Evolutionary conservation across 1,140 invertebrate genomes (phyloP).

Genomic region (Orchesella cincta): DNA sequence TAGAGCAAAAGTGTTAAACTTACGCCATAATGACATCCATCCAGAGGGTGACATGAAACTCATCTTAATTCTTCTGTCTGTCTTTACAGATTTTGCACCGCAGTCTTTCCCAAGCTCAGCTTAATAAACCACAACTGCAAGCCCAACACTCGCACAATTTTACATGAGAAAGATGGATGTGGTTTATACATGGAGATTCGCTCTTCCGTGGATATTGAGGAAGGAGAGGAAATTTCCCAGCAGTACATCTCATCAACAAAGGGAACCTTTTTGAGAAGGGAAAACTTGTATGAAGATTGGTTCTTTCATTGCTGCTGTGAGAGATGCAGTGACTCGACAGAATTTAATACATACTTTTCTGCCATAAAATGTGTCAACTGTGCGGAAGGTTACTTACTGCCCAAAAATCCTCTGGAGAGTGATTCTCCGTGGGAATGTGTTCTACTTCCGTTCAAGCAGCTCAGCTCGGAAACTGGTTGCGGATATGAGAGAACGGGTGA

Average conservation of each 20-base stretch:
- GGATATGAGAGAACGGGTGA: background rate
- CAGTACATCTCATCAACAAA: slow-evolving; percentile 27
- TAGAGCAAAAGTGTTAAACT: no score
- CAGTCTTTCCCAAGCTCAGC: slow-evolving; percentile 13
- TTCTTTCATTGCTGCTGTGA: slow-evolving; percentile 73
- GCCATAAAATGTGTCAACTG: slow-evolving; percentile 66
- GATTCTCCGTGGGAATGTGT: slow-evolving; percentile 50
- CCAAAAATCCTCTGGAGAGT: slow-evolving; percentile 55
- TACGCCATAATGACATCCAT: background rate
- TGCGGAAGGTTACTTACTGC: slow-evolving; percentile 42
- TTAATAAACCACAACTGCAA: slow-evolving; percentile 23
- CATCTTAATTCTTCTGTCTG: background rate
- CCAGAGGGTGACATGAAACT: background rate
- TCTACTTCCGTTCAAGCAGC: background rate
- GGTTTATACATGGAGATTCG: background rate
- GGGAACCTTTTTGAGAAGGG: slow-evolving; percentile 67
- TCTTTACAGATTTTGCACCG: slow-evolving; percentile 26
- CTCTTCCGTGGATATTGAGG: background rate
- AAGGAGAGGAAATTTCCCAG: slow-evolving; percentile 28
- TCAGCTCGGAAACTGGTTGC: background rate
- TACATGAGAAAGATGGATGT: background rate
- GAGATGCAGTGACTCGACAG: slow-evolving; percentile 72
- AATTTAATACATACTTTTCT: slow-evolving; percentile 72
- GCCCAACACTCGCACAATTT: slow-evolving; percentile 13
- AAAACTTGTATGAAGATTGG: slow-evolving; percentile 71